Base-by-base conservation (phyloP, 1,140 invertebrate species). In the Trypoxylus dichotomus region DNA sequence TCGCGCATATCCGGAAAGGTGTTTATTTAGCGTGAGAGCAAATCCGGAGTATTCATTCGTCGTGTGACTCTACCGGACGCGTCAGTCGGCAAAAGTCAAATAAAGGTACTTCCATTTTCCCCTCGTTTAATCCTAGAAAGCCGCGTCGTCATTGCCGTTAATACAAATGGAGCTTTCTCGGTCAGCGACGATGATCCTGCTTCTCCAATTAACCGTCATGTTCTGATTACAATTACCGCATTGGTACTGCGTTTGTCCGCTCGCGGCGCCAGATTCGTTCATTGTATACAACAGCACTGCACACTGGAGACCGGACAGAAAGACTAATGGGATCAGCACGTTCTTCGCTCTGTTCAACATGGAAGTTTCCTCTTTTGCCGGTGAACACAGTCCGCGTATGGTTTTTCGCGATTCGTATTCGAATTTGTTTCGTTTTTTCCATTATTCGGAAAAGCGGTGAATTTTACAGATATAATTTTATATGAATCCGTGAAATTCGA, bases 71-170 rank as follows among this genome's bases (percentile, higher is more conserved):
- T 21, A 60, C 58, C 7, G 58, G 58, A 60, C 58, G 58, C 60
- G 60, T 27, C 60, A 27, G 25, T 29, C 60, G 21, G 60, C 27
- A 27, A 68, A 68, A 68, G 60, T 29, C 60, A 68, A 68, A 68
- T 68, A 29, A 68, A 27, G 60, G 60, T 24, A 29, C 60, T 54
- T n/a, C 60, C 60, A 25, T 27, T 68, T 68, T 27, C 24, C 13
- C 60, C 27, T 68, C 27, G 60, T 68, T 68, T 68, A 68, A 68
- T 68, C 60, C 60, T 68, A 68, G 60, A 68, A 29, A 68, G 60
- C 60, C 60, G 24, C 27, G 60, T 68, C 21, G 60, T 29, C 60
- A 25, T 68, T 24, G 60, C 27, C 27, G 60, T 68, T 68, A 68
- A 68, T 68, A 68, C 60, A 68, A 27, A 29, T 68, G 24, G 24